Percentiles rank a stretch among this genome's conserved stretches.
These are phyloP conservation scores for Pachycephala philippinensis DNA, from an alignment of 2,113 vertebrate genomes.

Conservation along the genomic window DNA sequence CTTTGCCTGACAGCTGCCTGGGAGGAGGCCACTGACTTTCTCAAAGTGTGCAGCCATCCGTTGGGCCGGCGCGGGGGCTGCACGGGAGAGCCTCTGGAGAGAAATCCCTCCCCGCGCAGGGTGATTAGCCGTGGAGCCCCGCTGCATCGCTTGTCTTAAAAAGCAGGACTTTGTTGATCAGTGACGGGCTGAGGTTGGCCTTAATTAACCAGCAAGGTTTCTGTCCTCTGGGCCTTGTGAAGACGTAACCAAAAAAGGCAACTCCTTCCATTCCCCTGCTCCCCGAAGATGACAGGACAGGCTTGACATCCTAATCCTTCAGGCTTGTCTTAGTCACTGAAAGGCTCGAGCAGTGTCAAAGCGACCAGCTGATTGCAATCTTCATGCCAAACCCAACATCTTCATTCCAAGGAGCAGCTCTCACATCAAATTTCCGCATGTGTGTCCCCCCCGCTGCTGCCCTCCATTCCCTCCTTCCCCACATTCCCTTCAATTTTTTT, in stretches of 20 bases:
- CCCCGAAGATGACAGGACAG: slow-evolving; percentile 72
- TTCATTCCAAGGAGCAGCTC: slow-evolving; percentile 69
- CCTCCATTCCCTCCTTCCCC: background rate
- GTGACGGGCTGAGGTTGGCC: background rate
- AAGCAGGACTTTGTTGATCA: slow-evolving; percentile 45
- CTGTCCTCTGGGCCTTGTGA: slow-evolving; percentile 21
- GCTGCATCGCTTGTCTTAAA: slow-evolving; percentile 14
- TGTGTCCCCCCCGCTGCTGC: background rate
- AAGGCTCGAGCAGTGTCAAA: slow-evolving; percentile 70
- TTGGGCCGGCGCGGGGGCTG: slow-evolving; percentile 41
- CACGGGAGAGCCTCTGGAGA: slow-evolving; percentile 69
- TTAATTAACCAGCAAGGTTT: slow-evolving; percentile 40
- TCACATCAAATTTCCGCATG: slow-evolving; percentile 58
- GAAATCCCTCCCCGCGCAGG: slow-evolving; percentile 60
- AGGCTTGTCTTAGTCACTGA: slow-evolving; percentile 72
- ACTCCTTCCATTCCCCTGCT: background rate
- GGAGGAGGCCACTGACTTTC: slow-evolving; percentile 71
- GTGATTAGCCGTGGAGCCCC: slow-evolving; percentile 56
- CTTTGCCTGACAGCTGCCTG: slow-evolving; percentile 72
- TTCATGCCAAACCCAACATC: slow-evolving; percentile 72
- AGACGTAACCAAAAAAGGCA: slow-evolving; percentile 34
- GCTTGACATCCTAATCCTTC: slow-evolving; percentile 81
- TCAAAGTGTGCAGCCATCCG: slow-evolving; percentile 74
- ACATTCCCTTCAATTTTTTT: background rate
- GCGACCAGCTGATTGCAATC: slow-evolving; percentile 67